Evolutionary conservation across 1,140 invertebrate genomes (phyloP).

Genomic region (Chironomus striatipennis): DNA sequence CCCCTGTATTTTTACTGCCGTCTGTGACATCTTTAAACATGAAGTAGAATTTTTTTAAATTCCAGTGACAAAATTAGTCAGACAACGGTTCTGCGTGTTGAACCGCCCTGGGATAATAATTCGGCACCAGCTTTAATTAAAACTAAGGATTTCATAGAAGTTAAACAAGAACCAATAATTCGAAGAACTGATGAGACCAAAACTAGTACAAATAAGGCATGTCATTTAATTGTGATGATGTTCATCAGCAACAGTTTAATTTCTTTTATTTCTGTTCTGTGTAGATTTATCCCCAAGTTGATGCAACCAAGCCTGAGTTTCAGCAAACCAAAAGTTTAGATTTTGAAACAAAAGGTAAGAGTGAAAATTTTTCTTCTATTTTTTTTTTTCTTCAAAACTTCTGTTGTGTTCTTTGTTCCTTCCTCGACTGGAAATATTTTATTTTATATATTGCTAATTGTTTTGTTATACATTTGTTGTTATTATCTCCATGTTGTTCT

Average conservation of each 20-base stretch:
- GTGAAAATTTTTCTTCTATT: background rate
- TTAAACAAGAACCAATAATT: slow-evolving; percentile 9
- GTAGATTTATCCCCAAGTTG: slow-evolving; percentile 6
- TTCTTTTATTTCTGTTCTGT: too few relatives aligned
- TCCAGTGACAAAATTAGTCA: slow-evolving; percentile 16
- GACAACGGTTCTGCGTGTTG: background rate
- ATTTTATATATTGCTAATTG: too few relatives aligned
- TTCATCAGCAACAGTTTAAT: background rate
- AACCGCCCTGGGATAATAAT: slow-evolving; percentile 8
- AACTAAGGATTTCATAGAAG: slow-evolving; percentile 18
- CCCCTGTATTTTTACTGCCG: too few relatives aligned
- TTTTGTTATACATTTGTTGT: too few relatives aligned
- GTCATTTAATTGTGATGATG: background rate
- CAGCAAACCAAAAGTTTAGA: slow-evolving; percentile 28
- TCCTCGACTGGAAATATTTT: background rate
- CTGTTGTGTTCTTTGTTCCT: background rate
- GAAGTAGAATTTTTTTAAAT: too few relatives aligned
- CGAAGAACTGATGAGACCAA: slow-evolving; percentile 20
- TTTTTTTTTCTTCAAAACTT: background rate
- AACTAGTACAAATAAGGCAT: slow-evolving; percentile 21
- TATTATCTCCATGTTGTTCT: too few relatives aligned
- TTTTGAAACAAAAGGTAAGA: slow-evolving; percentile 27
- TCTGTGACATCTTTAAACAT: too few relatives aligned
- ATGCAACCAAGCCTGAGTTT: slow-evolving; percentile 26
- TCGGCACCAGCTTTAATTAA: slow-evolving; percentile 20